phyloP scores from a whole-genome alignment of 2,113 vertebrate genomes.

The Larimichthys crocea region DNA sequence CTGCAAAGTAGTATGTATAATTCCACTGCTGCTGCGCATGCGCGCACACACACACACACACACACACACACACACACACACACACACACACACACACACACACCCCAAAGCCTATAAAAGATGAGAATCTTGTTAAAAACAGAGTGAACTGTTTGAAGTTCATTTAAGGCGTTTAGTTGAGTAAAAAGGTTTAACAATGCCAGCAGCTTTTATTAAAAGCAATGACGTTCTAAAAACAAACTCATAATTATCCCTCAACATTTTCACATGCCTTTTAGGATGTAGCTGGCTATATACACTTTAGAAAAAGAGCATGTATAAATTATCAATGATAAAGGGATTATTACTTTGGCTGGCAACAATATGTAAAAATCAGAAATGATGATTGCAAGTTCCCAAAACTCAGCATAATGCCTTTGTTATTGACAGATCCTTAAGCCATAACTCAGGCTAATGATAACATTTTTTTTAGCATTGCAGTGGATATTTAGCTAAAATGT shows the following conservation, averaged over 20 bases:
- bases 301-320: not conserved
- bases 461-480: conserved; percentile 5
- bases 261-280: not conserved
- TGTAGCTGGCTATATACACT: not conserved
- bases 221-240: not conserved
- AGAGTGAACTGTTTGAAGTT: not conserved
- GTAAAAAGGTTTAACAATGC: not conserved
- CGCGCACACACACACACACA: not conserved
- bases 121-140: not conserved
- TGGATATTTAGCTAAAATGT: conserved; percentile 19
- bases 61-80: not conserved
- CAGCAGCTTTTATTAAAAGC: not conserved
- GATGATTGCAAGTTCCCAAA: not conserved
- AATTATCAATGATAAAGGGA: not conserved
- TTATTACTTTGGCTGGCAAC: not conserved
- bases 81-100: not conserved
- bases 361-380: not conserved
- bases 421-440: not conserved
- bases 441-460: no score
- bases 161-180: not conserved
- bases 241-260: not conserved
- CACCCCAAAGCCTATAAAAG: not conserved
- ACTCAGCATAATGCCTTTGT: not conserved
- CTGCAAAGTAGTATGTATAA: not conserved
- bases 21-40: not conserved